Conservation (phyloP, 2,113 vertebrate genomes). For the Perca schrenkii region DNA sequence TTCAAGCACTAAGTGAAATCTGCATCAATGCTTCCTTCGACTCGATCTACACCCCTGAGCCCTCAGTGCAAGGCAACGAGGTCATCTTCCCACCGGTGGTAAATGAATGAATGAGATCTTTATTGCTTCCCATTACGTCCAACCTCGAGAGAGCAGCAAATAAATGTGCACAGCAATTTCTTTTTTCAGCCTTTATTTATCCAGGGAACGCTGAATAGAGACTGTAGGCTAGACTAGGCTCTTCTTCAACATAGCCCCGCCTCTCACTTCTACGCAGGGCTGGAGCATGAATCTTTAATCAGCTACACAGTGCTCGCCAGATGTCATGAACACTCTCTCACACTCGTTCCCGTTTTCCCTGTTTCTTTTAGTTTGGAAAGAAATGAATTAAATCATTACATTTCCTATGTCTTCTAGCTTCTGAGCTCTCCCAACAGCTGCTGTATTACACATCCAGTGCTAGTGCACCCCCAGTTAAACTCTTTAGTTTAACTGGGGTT, state of each 20-base stretch:
- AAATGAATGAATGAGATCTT: conserved; percentile 55
- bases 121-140: conserved; percentile 49
- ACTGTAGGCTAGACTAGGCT: conserved; percentile 1
- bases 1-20: neutral
- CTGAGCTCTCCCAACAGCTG: neutral
- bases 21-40: neutral
- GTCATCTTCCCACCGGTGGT: conserved; percentile 39
- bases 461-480: neutral
- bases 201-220: conserved; percentile 38
- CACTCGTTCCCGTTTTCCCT: neutral
- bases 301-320: neutral
- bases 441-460: neutral
- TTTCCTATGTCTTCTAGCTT: neutral
- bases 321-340: no score
- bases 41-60: neutral
- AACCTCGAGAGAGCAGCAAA: conserved; percentile 31
- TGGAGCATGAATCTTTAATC: neutral
- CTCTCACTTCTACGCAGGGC: neutral
- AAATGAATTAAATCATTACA: neutral
- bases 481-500: no score
- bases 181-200: conserved; percentile 51
- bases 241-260: neutral
- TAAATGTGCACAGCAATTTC: conserved; percentile 52
- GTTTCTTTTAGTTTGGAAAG: neutral
- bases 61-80: conserved; percentile 2